These are phyloP conservation scores for Peucedramus taeniatus DNA, from an alignment of 2,113 vertebrate species.

Conservation along the genomic window DNA sequence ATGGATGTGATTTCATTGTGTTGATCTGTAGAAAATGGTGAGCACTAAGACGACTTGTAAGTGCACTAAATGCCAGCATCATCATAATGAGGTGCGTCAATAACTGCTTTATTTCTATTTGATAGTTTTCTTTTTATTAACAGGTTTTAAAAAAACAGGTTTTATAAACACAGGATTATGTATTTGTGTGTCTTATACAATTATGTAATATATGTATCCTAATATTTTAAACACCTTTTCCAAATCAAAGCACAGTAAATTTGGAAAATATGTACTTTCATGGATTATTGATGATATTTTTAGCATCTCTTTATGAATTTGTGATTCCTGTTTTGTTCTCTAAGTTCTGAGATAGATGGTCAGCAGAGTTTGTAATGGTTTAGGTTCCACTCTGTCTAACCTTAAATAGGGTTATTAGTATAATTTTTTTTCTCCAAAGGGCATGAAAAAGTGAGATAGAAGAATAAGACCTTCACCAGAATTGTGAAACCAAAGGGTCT, in stretches of 20 bases:
- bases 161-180: not conserved
- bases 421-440: not conserved
- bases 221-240: not conserved
- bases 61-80: not conserved
- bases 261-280: not conserved
- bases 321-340: not conserved
- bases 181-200: not conserved
- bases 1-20: accelerated
- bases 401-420: not conserved
- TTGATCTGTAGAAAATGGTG: not conserved
- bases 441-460: not conserved
- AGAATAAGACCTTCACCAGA: not conserved
- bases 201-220: not conserved
- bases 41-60: not conserved
- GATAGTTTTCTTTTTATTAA: not conserved
- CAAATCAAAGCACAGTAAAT: not conserved
- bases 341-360: not conserved
- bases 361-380: not conserved
- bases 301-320: not conserved
- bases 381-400: not conserved
- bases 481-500: not conserved
- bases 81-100: not conserved
- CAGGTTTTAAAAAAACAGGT: not conserved
- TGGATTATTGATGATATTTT: not conserved
- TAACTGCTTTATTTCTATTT: not conserved